phyloP scores from a whole-genome alignment of 2,797 vertebrate species.

The Micrastur ruficollis region DNA sequence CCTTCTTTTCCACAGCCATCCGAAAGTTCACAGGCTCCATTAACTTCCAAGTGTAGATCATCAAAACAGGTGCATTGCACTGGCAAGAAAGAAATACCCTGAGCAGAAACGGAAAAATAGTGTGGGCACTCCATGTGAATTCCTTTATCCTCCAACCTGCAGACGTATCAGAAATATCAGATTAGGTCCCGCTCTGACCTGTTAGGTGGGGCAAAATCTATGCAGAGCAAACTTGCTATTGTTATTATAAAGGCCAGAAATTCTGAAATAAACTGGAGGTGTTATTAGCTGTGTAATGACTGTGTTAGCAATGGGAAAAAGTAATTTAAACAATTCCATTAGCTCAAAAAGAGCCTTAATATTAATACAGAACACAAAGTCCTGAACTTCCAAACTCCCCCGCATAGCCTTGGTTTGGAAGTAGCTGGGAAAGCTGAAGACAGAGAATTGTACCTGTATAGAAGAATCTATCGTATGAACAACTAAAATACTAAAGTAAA shows the following conservation, averaged over 20 bases:
- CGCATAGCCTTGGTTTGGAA: neutral
- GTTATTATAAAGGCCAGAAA: neutral
- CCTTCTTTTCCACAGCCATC: neutral
- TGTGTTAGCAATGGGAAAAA: neutral
- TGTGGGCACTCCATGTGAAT: neutral
- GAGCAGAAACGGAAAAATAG: neutral
- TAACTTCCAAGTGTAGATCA: conserved; percentile 24
- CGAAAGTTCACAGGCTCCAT: conserved; percentile 35
- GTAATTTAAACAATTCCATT: neutral
- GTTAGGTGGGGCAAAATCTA: neutral
- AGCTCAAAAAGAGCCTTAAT: neutral
- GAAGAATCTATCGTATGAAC: neutral
- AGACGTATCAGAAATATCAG: neutral
- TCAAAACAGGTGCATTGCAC: neutral
- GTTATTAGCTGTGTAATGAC: neutral
- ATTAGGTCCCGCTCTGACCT: neutral
- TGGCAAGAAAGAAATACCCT: neutral
- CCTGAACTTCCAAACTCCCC: neutral
- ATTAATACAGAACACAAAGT: neutral
- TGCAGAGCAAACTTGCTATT: neutral
- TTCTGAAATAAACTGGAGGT: neutral
- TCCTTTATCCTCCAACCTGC: neutral
- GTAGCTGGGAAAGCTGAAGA: neutral
- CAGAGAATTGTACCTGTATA: neutral
- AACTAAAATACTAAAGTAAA: neutral